Percentiles rank a stretch among this genome's conserved stretches.
Evolutionary conservation across 2,888 invertebrate species (phyloP).

Genomic region (Leistus spinibarbis): DNA sequence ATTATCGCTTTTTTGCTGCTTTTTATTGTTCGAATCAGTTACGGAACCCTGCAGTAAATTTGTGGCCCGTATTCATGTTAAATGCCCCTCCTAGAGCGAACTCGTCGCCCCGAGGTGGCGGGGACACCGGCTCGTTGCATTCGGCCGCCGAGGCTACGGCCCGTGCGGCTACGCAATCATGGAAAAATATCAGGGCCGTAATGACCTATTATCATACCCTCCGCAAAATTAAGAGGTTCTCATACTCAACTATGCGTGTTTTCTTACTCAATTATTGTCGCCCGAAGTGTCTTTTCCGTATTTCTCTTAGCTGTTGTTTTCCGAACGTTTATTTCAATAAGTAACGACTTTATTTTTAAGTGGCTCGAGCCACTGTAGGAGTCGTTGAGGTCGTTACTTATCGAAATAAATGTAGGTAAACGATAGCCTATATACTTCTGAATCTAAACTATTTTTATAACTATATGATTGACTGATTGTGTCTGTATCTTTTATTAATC

Average conservation of each 20-base stretch:
- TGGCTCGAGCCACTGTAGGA: too few relatives aligned
- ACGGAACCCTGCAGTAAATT: not conserved
- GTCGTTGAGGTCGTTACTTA: too few relatives aligned
- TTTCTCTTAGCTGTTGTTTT: too few relatives aligned
- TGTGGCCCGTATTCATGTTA: not conserved
- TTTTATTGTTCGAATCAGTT: not conserved
- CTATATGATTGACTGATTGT: not conserved
- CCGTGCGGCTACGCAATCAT: conserved; percentile 67
- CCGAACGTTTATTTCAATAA: too few relatives aligned
- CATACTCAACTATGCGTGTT: conserved; percentile 25
- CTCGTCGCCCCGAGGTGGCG: not conserved
- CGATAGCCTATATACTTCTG: too few relatives aligned
- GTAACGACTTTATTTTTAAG: too few relatives aligned
- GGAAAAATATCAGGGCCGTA: conserved; percentile 86
- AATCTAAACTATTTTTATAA: not conserved
- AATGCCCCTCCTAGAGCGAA: too few relatives aligned
- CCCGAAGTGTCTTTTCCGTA: not conserved
- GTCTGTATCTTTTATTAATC: not conserved
- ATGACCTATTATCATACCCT: conserved; percentile 89
- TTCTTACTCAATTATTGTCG: not conserved
- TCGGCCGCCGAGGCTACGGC: conserved; percentile 45
- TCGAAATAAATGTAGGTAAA: too few relatives aligned
- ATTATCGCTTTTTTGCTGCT: not conserved
- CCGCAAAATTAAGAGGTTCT: conserved; percentile 86
- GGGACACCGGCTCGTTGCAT: conserved; percentile 16